Conservation (phyloP, 2,888 invertebrate species). For the Watsonalla cultraria region DNA sequence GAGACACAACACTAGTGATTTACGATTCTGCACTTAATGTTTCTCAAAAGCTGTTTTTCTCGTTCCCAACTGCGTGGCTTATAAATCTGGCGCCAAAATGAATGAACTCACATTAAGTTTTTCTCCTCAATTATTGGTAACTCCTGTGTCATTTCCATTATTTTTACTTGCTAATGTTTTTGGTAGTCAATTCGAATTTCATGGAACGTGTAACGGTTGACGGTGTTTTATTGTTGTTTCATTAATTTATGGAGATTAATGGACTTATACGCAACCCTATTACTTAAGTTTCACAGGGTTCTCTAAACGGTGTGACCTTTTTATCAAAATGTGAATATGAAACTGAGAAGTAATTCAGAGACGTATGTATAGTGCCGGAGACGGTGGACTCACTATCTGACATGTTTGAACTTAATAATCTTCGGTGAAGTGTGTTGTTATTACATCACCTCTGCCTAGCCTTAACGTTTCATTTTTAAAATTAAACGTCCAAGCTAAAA, state of each 20-base stretch:
- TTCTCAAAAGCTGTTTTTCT: slow-evolving; percentile 63
- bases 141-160: slow-evolving; percentile 39
- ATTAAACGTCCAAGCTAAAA: too few relatives aligned
- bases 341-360: too few relatives aligned
- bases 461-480: too few relatives aligned
- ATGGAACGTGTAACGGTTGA: slow-evolving; percentile 28
- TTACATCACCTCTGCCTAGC: too few relatives aligned
- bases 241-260: neutral
- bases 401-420: too few relatives aligned
- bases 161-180: slow-evolving; percentile 33
- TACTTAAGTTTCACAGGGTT: neutral
- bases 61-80: slow-evolving; percentile 58
- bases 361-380: too few relatives aligned
- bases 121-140: slow-evolving; percentile 48
- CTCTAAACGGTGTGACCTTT: neutral
- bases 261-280: neutral
- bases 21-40: slow-evolving; percentile 61
- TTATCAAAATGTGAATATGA: too few relatives aligned
- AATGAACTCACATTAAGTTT: slow-evolving; percentile 60
- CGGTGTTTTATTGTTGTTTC: slow-evolving; percentile 6
- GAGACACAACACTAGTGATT: slow-evolving; percentile 51
- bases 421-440: too few relatives aligned
- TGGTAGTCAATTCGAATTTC: slow-evolving; percentile 28
- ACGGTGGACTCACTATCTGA: too few relatives aligned
- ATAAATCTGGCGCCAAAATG: slow-evolving; percentile 74